phyloP scores from a whole-genome alignment of 2,113 vertebrate species.

The Syrmaticus mikado region DNA sequence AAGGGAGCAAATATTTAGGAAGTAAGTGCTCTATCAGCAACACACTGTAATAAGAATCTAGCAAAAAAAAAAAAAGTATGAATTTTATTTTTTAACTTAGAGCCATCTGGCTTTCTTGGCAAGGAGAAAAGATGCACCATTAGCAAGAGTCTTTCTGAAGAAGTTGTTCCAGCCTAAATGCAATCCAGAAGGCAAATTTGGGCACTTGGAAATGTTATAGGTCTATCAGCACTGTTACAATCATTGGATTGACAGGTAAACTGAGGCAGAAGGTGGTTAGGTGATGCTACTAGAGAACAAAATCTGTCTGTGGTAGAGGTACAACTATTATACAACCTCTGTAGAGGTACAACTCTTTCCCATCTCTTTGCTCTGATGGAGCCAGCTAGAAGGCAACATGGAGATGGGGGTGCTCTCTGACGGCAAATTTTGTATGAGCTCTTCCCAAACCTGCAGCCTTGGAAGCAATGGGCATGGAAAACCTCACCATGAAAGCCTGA shows the following conservation, averaged over 20 bases:
- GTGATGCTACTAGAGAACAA: background rate
- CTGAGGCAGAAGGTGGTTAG: background rate
- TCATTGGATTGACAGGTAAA: background rate
- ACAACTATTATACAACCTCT: background rate
- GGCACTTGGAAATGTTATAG: background rate
- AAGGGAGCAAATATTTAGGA: conserved; percentile 53
- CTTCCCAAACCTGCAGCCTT: background rate
- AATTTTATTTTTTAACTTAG: conserved; percentile 26
- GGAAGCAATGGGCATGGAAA: background rate
- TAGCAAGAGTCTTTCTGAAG: conserved; percentile 31
- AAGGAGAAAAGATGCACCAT: conserved; percentile 2
- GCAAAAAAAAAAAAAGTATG: background rate
- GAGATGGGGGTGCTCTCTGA: background rate
- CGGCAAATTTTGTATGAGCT: background rate
- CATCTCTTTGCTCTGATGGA: background rate
- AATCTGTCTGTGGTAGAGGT: background rate
- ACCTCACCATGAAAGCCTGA: background rate
- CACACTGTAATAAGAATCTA: conserved; percentile 15
- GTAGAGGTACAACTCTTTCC: background rate
- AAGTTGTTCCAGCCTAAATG: background rate
- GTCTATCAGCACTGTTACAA: background rate
- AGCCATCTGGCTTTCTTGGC: conserved; percentile 64
- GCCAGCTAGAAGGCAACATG: rapidly evolving
- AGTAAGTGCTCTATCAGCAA: conserved; percentile 33
- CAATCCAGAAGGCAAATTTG: background rate